Conservation (phyloP, 2,888 invertebrate genomes). For the Eretmocerus hayati region DNA sequence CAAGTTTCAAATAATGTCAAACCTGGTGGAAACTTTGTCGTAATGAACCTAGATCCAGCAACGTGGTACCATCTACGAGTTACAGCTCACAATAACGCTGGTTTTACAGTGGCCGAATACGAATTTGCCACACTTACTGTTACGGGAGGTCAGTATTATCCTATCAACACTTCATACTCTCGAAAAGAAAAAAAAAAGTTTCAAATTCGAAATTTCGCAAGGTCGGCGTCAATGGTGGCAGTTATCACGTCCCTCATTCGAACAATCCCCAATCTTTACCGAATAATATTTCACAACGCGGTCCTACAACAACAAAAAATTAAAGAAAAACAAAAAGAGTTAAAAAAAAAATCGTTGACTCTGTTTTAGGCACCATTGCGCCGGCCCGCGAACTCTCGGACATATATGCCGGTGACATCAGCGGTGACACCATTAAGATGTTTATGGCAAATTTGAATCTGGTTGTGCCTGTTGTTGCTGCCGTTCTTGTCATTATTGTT, state of each 20-base stretch:
- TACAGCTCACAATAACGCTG: conserved; percentile 91
- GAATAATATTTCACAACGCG: too few species aligned
- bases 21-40: conserved; percentile 83
- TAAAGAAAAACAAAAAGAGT: conserved; percentile 25
- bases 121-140: conserved; percentile 91
- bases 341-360: too few species aligned
- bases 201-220: conserved; percentile 22
- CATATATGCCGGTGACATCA: conserved; percentile 52
- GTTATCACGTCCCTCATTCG: neutral
- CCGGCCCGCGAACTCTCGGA: conserved; percentile 79
- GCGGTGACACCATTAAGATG: conserved; percentile 78
- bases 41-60: conserved; percentile 85
- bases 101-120: conserved; percentile 90
- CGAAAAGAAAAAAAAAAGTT: too few species aligned
- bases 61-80: conserved; percentile 90
- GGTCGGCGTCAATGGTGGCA: conserved; percentile 41
- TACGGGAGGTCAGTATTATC: conserved; percentile 74
- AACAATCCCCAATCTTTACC: neutral
- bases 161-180: too few species aligned
- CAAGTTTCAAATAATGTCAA: conserved; percentile 91
- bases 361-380: conserved; percentile 94
- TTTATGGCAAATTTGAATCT: conserved; percentile 86
- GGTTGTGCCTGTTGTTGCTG: conserved; percentile 88
- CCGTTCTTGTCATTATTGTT: conserved; percentile 85
- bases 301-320: too few species aligned